These are phyloP conservation scores for Melieria omissa DNA, from an alignment of 2,888 invertebrate species.

Conservation along the genomic window DNA sequence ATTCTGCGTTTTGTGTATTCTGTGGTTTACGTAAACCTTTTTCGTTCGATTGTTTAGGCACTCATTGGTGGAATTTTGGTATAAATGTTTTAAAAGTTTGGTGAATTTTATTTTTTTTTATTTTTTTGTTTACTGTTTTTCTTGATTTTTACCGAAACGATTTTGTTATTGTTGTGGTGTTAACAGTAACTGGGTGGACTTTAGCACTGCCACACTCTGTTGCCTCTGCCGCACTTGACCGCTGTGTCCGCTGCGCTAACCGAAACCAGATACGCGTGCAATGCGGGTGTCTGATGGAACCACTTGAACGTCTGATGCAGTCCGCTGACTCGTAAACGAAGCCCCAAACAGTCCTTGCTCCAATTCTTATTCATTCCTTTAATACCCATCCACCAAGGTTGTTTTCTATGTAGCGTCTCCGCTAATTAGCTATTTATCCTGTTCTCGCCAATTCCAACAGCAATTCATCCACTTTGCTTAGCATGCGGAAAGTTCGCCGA, in stretches of 20 bases:
- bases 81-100: background rate
- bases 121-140: background rate
- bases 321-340: conserved; percentile 87
- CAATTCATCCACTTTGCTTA: no score
- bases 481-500: no score
- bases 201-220: conserved; percentile 2
- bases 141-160: background rate
- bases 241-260: conserved; percentile 81
- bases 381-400: conserved; percentile 62
- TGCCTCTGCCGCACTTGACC: background rate
- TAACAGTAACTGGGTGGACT: background rate
- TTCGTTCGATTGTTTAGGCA: no score
- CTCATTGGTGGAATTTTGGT: background rate
- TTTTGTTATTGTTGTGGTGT: background rate
- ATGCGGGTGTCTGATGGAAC: conserved; percentile 89
- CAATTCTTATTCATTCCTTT: conserved; percentile 60
- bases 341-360: conserved; percentile 75
- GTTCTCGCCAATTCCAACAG: no score
- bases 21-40: no score
- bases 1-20: no score
- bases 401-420: conserved; percentile 7
- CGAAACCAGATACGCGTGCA: conserved; percentile 88
- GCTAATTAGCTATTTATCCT: no score
- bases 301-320: conserved; percentile 96
- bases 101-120: background rate